Evolutionary conservation across 23 tunicate genomes (phyloP).

Genomic region (Ascidia mentula): DNA sequence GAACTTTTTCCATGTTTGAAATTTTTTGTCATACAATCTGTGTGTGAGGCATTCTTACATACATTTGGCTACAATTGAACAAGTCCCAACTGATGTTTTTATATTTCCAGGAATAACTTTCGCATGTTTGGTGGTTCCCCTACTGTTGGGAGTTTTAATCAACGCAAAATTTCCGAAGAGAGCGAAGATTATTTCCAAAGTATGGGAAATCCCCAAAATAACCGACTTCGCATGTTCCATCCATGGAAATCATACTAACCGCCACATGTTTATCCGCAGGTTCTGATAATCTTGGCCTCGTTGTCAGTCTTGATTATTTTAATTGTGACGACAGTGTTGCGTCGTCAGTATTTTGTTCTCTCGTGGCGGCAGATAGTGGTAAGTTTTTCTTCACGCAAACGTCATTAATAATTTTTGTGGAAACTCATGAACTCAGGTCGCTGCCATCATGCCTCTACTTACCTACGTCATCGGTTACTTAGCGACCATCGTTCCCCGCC

Average conservation of each 20-base stretch:
- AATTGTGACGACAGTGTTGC: constrained; percentile 24
- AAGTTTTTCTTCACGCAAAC: neutral
- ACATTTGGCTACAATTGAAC: too few species aligned
- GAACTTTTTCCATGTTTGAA: neutral
- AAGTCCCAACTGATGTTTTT: too few species aligned
- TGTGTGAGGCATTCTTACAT: too few species aligned
- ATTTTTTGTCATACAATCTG: neutral
- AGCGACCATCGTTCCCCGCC: constrained; percentile 30
- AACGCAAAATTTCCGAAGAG: neutral
- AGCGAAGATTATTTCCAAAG: neutral
- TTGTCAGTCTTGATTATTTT: constrained; percentile 20
- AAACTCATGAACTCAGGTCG: constrained; percentile 21
- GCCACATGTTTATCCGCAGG: constrained; percentile 12
- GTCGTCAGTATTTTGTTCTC: constrained; percentile 20
- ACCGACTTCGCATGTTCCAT: neutral
- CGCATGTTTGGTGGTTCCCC: constrained; percentile 9
- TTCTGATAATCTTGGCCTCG: constrained; percentile 38
- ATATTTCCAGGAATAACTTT: neutral
- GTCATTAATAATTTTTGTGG: neutral
- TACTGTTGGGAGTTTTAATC: neutral
- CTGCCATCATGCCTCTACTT: constrained; percentile 45
- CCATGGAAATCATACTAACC: neutral
- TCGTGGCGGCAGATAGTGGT: constrained; percentile 59
- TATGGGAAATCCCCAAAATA: neutral
- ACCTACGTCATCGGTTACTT: constrained; percentile 37